phyloP scores from a whole-genome alignment of 2,888 invertebrate genomes.

The Phasia obesa region DNA sequence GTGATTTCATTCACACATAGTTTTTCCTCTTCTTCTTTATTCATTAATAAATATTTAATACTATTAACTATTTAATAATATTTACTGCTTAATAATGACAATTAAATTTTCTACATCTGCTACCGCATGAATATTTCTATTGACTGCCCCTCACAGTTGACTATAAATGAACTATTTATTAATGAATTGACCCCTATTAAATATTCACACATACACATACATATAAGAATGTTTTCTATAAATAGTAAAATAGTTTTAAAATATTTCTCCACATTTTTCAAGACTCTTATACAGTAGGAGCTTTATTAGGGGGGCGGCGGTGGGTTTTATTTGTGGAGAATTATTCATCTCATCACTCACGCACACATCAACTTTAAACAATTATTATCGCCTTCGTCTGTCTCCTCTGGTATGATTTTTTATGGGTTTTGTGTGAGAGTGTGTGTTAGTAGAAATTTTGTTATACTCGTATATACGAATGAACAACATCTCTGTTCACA shows the following conservation, averaged over 20 bases:
- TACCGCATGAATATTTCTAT: background rate
- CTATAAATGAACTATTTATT: background rate
- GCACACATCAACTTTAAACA: too few species aligned
- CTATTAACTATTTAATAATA: constrained; percentile 15
- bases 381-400: too few species aligned
- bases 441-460: too few species aligned
- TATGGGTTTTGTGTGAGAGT: too few species aligned
- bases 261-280: constrained; percentile 4
- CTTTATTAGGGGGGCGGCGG: too few species aligned
- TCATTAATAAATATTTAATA: background rate
- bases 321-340: too few species aligned
- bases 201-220: background rate
- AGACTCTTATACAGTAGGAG: background rate
- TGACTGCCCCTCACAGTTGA: background rate
- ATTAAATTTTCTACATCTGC: background rate
- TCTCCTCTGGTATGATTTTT: too few species aligned
- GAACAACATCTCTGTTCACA: too few species aligned
- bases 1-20: too few species aligned
- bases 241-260: constrained; percentile 4
- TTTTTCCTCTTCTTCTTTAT: too few species aligned
- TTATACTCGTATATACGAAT: too few species aligned
- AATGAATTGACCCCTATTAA: constrained; percentile 13
- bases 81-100: constrained; percentile 18
- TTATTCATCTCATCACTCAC: too few species aligned
- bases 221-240: background rate